phyloP scores from a whole-genome alignment of 2,797 vertebrate genomes.

The Tolypeutes matacus region DNA sequence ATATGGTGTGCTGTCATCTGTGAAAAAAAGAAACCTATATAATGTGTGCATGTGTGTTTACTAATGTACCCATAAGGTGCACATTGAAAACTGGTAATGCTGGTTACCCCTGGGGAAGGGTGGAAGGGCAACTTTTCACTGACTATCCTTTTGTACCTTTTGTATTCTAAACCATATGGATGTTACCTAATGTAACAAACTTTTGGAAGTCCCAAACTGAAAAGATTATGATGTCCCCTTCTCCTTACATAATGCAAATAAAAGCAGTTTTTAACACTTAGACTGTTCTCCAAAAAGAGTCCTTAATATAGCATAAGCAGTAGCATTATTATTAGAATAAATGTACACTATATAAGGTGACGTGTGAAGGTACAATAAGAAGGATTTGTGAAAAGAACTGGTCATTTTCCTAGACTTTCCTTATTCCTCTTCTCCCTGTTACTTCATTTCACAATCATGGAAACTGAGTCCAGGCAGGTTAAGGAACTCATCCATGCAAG shows the following conservation, averaged over 20 bases:
- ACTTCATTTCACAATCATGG: not conserved
- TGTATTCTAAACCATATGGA: not conserved
- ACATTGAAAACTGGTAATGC: not conserved
- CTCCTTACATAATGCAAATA: constrained; percentile 28
- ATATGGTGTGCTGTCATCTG: too few species aligned
- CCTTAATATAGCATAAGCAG: not conserved
- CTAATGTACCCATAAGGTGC: not conserved
- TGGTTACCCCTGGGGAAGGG: not conserved
- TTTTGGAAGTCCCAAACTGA: not conserved
- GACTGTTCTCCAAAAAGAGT: not conserved
- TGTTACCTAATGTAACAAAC: not conserved
- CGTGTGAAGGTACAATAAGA: not conserved
- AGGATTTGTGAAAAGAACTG: not conserved
- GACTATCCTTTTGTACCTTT: not conserved
- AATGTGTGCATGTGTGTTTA: not conserved
- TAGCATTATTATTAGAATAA: not conserved
- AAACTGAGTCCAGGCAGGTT: not conserved
- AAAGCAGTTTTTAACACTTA: not conserved
- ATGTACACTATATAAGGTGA: too few species aligned
- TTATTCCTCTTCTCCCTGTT: not conserved
- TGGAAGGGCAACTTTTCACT: not conserved
- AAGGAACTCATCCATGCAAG: not conserved
- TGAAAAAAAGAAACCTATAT: not conserved
- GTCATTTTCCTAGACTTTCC: not conserved
- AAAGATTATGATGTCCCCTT: not conserved